Base-by-base conservation (phyloP, 30 jellyfish, hydroid and myxozoan species). In the Catostylus mosaicus region DNA sequence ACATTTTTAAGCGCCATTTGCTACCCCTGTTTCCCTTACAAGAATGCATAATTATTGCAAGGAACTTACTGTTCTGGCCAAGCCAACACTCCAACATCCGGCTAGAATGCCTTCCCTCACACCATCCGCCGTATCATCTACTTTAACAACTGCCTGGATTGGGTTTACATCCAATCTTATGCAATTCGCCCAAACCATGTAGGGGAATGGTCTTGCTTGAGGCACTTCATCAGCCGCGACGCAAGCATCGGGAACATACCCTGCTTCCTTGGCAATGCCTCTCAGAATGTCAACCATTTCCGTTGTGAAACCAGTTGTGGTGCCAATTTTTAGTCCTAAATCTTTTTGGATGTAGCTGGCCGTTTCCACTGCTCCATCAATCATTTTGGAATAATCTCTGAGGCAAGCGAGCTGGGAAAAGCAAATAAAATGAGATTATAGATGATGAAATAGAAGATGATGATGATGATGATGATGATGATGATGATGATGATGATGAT, bases 181-280 rank as follows among this genome's bases (percentile, higher is more conserved):
- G 47, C 91, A 81, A 83, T 81, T 92, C 31, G 92, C 61, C 98
- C 98, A 92, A 8, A 92, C 98, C 98, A 92, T 92, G 72, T 86
- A 92, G 8, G 98, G 98, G 62, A 20, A 92, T 12, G 98, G 98
- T 32, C 98, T 76, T 14, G 98, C 97, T 61, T 92, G 98, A 0
- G 98, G 98, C 10, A 92, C 98, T 64, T 92, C 95, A 67, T 92
- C 98, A 7, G 98, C 98, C 7, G 98, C 96, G 20, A 86, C 97
- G 56, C 27, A 65, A 5, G 91, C 90, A 56, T 92, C 98, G 1
- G 98, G 98, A n/a, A 59, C 84, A 65, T 92, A 92, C 9, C 98
- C 98, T 19, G 95, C 95, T 40, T 80, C 85, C 0, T 89, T 64
- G 32, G 96, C 96, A 26, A 78, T 40, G n/a, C 31, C 73, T 56